A percentile compares a stretch with the other conserved stretches of the same genome.
phyloP scores from a whole-genome alignment of 2,797 vertebrate species.

The Scleropages formosus region DNA sequence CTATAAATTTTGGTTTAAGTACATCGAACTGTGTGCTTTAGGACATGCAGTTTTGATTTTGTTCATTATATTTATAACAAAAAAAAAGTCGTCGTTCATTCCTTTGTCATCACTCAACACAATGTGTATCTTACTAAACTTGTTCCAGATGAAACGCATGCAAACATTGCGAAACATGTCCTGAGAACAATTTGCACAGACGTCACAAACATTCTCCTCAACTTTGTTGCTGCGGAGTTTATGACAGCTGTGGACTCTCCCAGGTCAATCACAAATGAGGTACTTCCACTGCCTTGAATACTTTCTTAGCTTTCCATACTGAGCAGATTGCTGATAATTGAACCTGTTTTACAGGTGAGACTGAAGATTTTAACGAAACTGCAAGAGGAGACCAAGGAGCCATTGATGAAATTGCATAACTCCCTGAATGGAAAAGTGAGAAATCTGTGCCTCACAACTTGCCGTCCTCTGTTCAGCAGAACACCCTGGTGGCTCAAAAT shows the following conservation, averaged over 20 bases:
- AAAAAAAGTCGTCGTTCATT: no score
- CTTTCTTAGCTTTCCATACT: neutral
- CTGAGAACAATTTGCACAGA: slow-evolving; percentile 88
- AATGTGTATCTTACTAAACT: neutral
- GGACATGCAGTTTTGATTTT: no score
- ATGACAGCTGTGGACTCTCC: slow-evolving; percentile 85
- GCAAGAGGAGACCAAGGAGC: slow-evolving; percentile 79
- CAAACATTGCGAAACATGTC: slow-evolving; percentile 79
- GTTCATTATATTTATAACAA: neutral
- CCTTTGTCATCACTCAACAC: neutral
- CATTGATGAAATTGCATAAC: slow-evolving; percentile 84
- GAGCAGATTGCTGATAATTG: neutral
- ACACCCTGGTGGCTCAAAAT: no score
- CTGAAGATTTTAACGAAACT: slow-evolving; percentile 87
- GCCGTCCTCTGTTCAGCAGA: no score
- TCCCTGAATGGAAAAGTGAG: slow-evolving; percentile 88
- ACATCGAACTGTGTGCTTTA: no score
- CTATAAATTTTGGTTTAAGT: no score
- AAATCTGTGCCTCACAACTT: neutral
- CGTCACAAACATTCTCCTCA: slow-evolving; percentile 87
- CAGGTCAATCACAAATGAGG: slow-evolving; percentile 79
- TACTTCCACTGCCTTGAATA: slow-evolving; percentile 43
- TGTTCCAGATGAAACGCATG: slow-evolving; percentile 85
- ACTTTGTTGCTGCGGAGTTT: slow-evolving; percentile 84
- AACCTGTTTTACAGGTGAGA: slow-evolving; percentile 69